Conservation (phyloP, 37 sponge, comb jelly and placozoan species). For the Halisarca cf. caerulea region DNA sequence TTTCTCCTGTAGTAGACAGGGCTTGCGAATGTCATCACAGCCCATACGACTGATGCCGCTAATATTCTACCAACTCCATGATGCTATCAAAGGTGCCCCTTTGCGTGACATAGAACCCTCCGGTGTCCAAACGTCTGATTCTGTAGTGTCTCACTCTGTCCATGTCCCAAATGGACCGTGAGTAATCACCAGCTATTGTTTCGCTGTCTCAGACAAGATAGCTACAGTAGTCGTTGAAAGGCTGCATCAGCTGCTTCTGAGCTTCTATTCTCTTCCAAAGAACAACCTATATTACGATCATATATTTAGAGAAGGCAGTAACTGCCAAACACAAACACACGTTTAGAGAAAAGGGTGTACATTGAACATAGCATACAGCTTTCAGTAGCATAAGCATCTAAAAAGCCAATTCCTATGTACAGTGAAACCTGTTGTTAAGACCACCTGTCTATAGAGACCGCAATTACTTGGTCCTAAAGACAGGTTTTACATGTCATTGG, state of each 20-base stretch:
- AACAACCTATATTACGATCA: conserved; percentile 79
- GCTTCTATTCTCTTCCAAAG: conserved; percentile 95
- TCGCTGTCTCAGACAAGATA: conserved; percentile 94
- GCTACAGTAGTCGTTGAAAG: conserved; percentile 70
- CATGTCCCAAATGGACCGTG: conserved; percentile 83
- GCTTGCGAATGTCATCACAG: too few relatives aligned
- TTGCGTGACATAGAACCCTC: conserved; percentile 89
- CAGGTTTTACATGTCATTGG: too few relatives aligned
- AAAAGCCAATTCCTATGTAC: too few relatives aligned
- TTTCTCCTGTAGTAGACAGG: conserved; percentile 72
- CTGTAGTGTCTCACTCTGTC: conserved; percentile 95
- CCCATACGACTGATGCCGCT: too few relatives aligned
- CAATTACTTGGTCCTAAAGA: too few relatives aligned
- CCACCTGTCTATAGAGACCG: too few relatives aligned
- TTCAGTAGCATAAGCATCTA: too few relatives aligned
- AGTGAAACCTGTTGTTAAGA: too few relatives aligned
- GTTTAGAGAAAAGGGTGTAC: too few relatives aligned
- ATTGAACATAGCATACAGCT: too few relatives aligned
- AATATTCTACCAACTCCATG: too few relatives aligned
- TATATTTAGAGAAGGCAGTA: not conserved
- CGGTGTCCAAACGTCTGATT: conserved; percentile 80
- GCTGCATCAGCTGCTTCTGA: conserved; percentile 85
- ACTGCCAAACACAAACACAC: too few relatives aligned
- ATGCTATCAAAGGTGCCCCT: conserved; percentile 81
- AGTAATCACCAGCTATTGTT: conserved; percentile 89